A percentile compares a stretch with the other conserved stretches of the same genome.
These are phyloP conservation scores for Pyxicephalus adspersus DNA, from an alignment of 2,113 vertebrate genomes.

Conservation along the genomic window DNA sequence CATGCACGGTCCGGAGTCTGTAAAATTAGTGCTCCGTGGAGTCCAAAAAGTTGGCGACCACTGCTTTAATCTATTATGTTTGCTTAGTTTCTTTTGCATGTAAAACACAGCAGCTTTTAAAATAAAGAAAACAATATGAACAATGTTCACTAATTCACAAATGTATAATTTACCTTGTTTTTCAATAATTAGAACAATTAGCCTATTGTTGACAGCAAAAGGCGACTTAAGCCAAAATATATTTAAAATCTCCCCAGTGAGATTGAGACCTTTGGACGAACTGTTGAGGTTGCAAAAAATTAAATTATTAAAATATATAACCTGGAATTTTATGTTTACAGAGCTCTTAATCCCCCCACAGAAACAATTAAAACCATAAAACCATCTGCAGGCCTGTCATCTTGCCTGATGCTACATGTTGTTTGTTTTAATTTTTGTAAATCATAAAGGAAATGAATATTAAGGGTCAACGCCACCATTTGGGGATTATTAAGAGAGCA, in stretches of 20 bases:
- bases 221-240: slow-evolving; percentile 69
- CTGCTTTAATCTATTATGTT: too few relatives aligned
- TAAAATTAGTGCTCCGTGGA: too few relatives aligned
- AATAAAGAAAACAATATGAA: neutral
- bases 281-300: slow-evolving; percentile 73
- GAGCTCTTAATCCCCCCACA: neutral
- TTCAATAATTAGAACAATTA: slow-evolving; percentile 80
- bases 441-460: too few relatives aligned
- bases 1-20: too few relatives aligned
- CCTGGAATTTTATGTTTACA: slow-evolving; percentile 34
- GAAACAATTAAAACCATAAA: neutral
- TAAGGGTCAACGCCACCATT: too few relatives aligned
- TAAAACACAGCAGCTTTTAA: too few relatives aligned
- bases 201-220: slow-evolving; percentile 71
- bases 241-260: slow-evolving; percentile 70
- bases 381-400: neutral
- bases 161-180: slow-evolving; percentile 64
- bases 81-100: too few relatives aligned
- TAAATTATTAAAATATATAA: slow-evolving; percentile 70
- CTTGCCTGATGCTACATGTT: too few relatives aligned
- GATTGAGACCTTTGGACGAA: slow-evolving; percentile 76
- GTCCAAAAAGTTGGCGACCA: too few relatives aligned
- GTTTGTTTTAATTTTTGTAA: too few relatives aligned
- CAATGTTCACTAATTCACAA: slow-evolving; percentile 64
- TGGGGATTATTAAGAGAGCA: too few relatives aligned